Evolutionary conservation across 2,888 invertebrate genomes (phyloP).

Genomic region (Pogonocherus hispidulus): DNA sequence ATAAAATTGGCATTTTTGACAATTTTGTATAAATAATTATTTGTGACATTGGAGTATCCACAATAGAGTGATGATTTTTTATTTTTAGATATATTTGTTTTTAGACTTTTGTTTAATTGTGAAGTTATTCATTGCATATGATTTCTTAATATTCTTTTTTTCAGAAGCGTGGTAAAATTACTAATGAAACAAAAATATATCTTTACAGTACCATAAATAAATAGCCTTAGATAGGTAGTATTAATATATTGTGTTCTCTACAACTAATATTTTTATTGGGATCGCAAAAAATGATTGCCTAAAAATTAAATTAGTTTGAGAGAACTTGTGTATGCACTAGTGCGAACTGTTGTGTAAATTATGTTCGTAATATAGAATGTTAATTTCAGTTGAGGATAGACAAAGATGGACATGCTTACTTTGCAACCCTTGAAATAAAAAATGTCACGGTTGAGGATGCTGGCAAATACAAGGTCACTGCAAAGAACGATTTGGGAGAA

Average conservation of each 20-base stretch:
- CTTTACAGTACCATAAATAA: too few relatives aligned
- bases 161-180: too few relatives aligned
- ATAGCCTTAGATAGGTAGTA: too few relatives aligned
- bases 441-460: constrained; percentile 97
- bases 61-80: too few relatives aligned
- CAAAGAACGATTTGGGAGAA: constrained; percentile 98
- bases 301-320: constrained; percentile 14
- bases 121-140: too few relatives aligned
- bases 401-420: constrained; percentile 94
- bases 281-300: neutral
- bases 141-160: too few relatives aligned
- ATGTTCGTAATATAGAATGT: constrained; percentile 25
- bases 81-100: too few relatives aligned
- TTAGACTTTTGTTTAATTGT: too few relatives aligned
- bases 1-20: too few relatives aligned
- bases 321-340: neutral
- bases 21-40: too few relatives aligned
- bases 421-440: constrained; percentile 92
- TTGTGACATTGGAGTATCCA: too few relatives aligned
- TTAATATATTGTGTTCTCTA: neutral
- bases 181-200: too few relatives aligned
- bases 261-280: constrained; percentile 18
- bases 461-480: constrained; percentile 96
- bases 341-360: neutral
- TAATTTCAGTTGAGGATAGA: constrained; percentile 83